Evolutionary conservation across 2,113 vertebrate genomes (phyloP), one percentile per base, ranked within the genome.

Genomic region (Uropsilus gracilis): DNA sequence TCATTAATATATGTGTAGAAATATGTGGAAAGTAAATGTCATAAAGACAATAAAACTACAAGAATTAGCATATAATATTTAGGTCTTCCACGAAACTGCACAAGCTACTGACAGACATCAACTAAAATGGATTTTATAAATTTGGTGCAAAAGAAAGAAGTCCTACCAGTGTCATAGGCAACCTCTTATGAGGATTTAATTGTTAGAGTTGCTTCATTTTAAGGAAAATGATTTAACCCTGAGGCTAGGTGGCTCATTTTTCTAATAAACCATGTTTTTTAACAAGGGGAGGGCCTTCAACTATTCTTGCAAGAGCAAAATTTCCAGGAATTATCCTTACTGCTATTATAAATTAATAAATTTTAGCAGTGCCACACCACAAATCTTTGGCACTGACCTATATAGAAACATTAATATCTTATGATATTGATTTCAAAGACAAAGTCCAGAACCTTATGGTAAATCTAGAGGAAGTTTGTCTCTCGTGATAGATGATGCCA

Each of bases 261-360:
- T 91, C 50, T 96, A 97, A 97, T 96, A 95, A 97, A 87, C 48
- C 84, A 50, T 26, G 2, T 84, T 94, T 94, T 92, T 86, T 72
- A 91, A 96, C 59, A 44, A 96, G 92, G 90, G 95, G 91, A 81
- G 66, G 94, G 93, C 83, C 95, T 94, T 87, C 14, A 61, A 89
- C 92, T 91, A 89, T 95, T 97, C 94, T 97, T 97, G 91, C 89
- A 94, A 96, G 95, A 95, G 89, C 0, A 95, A 95, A 97, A 97
- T 95, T 97, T 96, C 96, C 96, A 96, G 96, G 96, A 97, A 97
- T 96, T 86, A 96, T 97, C 83, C 94, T 90, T 95, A 75, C 94
- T 94, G 95, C 77, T 97, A 96, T 97, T 96, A 97, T 96, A 97
- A 93, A 97, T 97, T 96, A 97, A 97, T 97, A 97, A 83, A 96